A percentile compares a stretch with the other conserved stretches of the same genome.
Conservation (phyloP, 2,797 vertebrate species). For the Notoglanidium macrostoma region DNA sequence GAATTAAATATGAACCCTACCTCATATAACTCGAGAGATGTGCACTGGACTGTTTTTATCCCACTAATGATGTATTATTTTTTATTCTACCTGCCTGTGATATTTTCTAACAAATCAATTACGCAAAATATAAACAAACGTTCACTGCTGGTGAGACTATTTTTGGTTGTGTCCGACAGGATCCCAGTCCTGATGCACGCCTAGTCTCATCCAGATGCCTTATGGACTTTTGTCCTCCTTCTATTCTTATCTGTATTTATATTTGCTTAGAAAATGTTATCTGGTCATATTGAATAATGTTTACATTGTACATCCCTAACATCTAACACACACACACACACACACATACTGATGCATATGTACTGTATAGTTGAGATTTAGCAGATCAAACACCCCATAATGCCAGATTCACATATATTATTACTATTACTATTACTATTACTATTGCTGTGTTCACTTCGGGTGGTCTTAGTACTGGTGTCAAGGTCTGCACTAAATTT, state of each 20-base stretch:
- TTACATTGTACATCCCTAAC: not conserved
- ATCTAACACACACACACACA: not conserved
- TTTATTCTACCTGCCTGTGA: not conserved
- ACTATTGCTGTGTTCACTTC: not conserved
- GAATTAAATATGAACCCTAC: not conserved
- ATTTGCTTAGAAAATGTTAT: not conserved
- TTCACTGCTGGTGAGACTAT: not conserved
- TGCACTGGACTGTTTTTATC: not conserved
- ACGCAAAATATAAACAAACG: not conserved
- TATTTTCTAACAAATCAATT: not conserved
- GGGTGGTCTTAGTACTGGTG: constrained; percentile 9
- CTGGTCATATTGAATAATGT: not conserved
- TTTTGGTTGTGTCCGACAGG: too few relatives aligned
- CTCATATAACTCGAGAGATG: not conserved
- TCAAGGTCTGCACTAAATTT: constrained; percentile 24
- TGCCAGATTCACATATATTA: not conserved
- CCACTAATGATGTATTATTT: not conserved
- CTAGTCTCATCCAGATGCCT: not conserved
- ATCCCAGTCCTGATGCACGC: not conserved
- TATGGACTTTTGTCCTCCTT: not conserved
- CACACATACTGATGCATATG: not conserved
- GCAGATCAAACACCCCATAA: not conserved
- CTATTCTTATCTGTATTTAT: not conserved
- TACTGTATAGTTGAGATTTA: not conserved
- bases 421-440: not conserved